Percentiles rank a stretch among this genome's conserved stretches.
Evolutionary conservation across 2,888 invertebrate genomes (phyloP).

Genomic region (Drosophila yooni): DNA sequence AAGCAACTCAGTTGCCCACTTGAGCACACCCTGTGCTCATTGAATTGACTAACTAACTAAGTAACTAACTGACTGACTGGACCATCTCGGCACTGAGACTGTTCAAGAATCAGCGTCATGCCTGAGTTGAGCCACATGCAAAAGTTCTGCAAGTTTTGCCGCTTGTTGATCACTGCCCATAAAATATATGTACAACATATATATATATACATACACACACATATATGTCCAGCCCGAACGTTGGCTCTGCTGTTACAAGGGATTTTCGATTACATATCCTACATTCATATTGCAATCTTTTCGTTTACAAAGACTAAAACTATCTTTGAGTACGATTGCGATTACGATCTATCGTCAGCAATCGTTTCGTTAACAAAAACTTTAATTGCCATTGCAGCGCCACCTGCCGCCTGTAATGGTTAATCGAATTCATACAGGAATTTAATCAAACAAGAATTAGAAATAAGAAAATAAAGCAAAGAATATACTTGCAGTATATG

Average conservation of each 20-base stretch:
- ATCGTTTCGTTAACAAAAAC: background rate
- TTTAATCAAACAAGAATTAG: background rate
- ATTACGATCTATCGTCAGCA: background rate
- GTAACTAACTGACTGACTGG: slow-evolving; percentile 11
- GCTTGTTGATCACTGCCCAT: slow-evolving; percentile 29
- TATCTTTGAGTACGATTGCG: background rate
- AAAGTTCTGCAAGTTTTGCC: slow-evolving; percentile 41
- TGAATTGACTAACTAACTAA: slow-evolving; percentile 18
- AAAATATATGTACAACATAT: background rate
- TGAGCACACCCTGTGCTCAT: slow-evolving; percentile 26
- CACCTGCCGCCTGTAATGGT: background rate
- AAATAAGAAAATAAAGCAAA: background rate
- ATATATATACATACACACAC: background rate
- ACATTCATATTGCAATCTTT: background rate
- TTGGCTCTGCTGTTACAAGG: background rate
- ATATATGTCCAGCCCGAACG: background rate
- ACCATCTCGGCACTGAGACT: slow-evolving; percentile 18
- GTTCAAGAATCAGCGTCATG: slow-evolving; percentile 23
- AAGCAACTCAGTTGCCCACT: slow-evolving; percentile 42
- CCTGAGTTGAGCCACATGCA: slow-evolving; percentile 51
- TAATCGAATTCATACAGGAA: background rate
- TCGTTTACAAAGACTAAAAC: background rate
- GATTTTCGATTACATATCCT: background rate
- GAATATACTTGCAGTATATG: background rate
- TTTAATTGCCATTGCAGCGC: background rate